Evolutionary conservation across 1,140 invertebrate species (phyloP).

Genomic region (Zophobas morio): DNA sequence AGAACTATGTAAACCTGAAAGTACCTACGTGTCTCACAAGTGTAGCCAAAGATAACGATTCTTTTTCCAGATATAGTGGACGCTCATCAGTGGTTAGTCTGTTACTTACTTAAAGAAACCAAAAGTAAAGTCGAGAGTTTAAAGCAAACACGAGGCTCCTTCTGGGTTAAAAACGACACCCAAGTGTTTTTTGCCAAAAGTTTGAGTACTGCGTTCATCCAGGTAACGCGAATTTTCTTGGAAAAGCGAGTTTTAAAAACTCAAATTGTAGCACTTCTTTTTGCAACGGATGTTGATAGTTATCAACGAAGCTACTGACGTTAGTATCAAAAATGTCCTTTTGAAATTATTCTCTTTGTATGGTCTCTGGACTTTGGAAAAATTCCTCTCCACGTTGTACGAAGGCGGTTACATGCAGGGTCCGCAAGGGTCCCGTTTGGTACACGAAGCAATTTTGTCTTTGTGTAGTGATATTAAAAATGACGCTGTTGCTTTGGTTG

Average conservation of each 20-base stretch:
- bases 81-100: constrained; percentile 88
- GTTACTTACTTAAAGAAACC: constrained; percentile 82
- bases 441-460: constrained; percentile 74
- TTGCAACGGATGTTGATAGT: constrained; percentile 73
- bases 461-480: constrained; percentile 78
- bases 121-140: constrained; percentile 74
- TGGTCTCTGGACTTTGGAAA: constrained; percentile 80
- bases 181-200: constrained; percentile 87
- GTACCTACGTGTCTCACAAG: constrained; percentile 68
- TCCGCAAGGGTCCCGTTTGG: constrained; percentile 66
- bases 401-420: constrained; percentile 78
- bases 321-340: constrained; percentile 73
- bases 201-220: constrained; percentile 83
- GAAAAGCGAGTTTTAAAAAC: constrained; percentile 1
- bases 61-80: constrained; percentile 77
- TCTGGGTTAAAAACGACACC: constrained; percentile 83
- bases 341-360: constrained; percentile 80
- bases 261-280: constrained; percentile 73
- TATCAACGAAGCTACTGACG: constrained; percentile 70
- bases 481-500: constrained; percentile 81
- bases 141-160: constrained; percentile 75
- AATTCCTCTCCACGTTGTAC: constrained; percentile 80
- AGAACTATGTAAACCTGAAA: constrained; percentile 71
- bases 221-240: constrained; percentile 67
- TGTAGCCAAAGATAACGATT: no score